phyloP scores from a whole-genome alignment of 2,888 invertebrate species.

The Dione juno region DNA sequence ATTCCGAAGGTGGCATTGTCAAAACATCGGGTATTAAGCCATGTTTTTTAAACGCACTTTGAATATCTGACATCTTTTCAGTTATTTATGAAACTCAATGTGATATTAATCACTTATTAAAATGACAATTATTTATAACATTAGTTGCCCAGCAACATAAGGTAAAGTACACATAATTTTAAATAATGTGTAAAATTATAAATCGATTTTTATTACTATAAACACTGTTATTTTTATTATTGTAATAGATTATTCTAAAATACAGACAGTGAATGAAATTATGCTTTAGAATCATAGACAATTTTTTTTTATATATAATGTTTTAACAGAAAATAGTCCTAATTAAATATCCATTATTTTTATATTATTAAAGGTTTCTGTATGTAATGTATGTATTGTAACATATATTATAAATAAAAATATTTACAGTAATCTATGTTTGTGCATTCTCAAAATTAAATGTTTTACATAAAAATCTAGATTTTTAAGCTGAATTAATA shows the following conservation, averaged over 20 bases:
- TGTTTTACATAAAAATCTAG: no score
- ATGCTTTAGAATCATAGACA: background rate
- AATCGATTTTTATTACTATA: background rate
- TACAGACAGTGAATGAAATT: background rate
- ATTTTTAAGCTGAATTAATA: no score
- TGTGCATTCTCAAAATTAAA: no score
- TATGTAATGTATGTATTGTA: no score
- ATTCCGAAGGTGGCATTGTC: conserved; percentile 80
- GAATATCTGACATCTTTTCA: conserved; percentile 59
- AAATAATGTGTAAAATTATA: background rate
- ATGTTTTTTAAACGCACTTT: conserved; percentile 74
- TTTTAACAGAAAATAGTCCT: no score
- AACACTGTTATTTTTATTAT: background rate
- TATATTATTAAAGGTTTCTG: no score
- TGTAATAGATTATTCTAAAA: no score
- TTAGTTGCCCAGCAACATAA: conserved; percentile 2
- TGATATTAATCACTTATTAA: background rate
- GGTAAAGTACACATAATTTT: background rate
- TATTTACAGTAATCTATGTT: no score
- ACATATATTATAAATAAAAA: no score
- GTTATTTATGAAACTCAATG: background rate
- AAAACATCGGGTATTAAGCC: conserved; percentile 88
- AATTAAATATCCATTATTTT: no score
- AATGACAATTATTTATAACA: background rate
- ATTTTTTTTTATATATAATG: no score